A percentile compares a stretch with the other conserved stretches of the same genome.
Evolutionary conservation across 30 jellyfish, hydroid and myxozoan genomes (phyloP).

Genomic region (Mastigias papua): DNA sequence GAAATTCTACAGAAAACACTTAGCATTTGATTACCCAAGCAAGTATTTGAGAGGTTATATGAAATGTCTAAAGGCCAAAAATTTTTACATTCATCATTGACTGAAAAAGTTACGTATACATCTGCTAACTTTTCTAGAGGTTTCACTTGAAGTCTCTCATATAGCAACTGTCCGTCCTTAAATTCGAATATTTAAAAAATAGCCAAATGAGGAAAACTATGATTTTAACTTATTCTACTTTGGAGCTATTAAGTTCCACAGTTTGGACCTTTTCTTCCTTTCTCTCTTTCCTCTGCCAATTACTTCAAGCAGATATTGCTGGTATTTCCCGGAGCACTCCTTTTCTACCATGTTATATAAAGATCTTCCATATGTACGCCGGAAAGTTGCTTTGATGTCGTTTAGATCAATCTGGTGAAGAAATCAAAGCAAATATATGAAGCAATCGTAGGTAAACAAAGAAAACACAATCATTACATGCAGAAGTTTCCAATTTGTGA

Average conservation of each 20-base stretch:
- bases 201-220: not conserved
- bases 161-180: not conserved
- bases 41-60: too few relatives aligned
- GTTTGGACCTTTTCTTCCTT: conserved; percentile 52
- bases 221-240: not conserved
- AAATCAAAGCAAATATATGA: not conserved
- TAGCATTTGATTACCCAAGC: too few relatives aligned
- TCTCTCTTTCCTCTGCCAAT: conserved; percentile 71
- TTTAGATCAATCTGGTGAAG: conserved; percentile 79
- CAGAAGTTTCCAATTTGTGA: too few relatives aligned
- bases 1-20: too few relatives aligned
- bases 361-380: conserved; percentile 92
- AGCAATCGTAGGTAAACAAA: not conserved
- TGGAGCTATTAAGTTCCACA: conserved; percentile 22
- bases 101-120: too few relatives aligned
- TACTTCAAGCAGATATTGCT: conserved; percentile 70
- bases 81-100: too few relatives aligned
- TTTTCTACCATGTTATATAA: conserved; percentile 90
- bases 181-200: not conserved
- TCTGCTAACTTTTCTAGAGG: too few relatives aligned
- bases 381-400: conserved; percentile 86
- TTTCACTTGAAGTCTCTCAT: not conserved
- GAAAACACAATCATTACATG: too few relatives aligned
- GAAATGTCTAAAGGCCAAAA: too few relatives aligned
- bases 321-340: conserved; percentile 72